Evolutionary conservation across 1,140 invertebrate genomes (phyloP).

Genomic region (Drosophila ironensis): DNA sequence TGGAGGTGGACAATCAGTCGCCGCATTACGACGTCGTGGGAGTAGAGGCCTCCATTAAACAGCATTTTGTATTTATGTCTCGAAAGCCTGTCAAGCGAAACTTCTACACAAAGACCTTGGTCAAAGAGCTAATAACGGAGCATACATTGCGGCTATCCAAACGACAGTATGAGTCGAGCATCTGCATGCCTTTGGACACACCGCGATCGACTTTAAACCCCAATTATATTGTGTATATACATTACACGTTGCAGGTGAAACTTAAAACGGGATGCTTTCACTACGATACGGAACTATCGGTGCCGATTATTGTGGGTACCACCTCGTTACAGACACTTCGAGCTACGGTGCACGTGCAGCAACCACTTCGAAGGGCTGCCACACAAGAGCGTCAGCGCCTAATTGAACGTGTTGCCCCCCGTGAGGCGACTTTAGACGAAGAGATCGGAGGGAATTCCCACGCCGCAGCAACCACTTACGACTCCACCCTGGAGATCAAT

Average conservation of each 20-base stretch:
- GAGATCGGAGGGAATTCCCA: constrained; percentile 29
- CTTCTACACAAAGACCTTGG: constrained; percentile 67
- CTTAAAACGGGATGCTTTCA: constrained; percentile 74
- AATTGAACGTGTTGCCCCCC: constrained; percentile 60
- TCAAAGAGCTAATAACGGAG: constrained; percentile 60
- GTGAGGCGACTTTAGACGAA: constrained; percentile 42
- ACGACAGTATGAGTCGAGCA: constrained; percentile 63
- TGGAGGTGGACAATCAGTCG: constrained; percentile 78
- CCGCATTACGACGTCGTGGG: constrained; percentile 73
- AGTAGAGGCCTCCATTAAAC: constrained; percentile 69
- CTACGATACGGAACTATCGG: constrained; percentile 75
- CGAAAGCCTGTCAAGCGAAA: constrained; percentile 74
- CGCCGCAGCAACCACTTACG: constrained; percentile 14
- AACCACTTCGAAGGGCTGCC: constrained; percentile 37
- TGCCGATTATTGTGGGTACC: constrained; percentile 68
- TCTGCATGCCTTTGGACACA: constrained; percentile 69
- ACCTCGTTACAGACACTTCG: constrained; percentile 54
- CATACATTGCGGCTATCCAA: constrained; percentile 69
- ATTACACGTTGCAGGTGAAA: constrained; percentile 72
- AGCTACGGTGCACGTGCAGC: constrained; percentile 37
- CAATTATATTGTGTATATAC: constrained; percentile 76
- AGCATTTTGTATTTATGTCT: constrained; percentile 74
- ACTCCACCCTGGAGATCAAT: constrained; percentile 44
- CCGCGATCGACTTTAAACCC: constrained; percentile 73
- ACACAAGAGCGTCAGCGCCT: constrained; percentile 61